Conservation (phyloP, 1,140 invertebrate genomes). For the Caerostris darwini region DNA sequence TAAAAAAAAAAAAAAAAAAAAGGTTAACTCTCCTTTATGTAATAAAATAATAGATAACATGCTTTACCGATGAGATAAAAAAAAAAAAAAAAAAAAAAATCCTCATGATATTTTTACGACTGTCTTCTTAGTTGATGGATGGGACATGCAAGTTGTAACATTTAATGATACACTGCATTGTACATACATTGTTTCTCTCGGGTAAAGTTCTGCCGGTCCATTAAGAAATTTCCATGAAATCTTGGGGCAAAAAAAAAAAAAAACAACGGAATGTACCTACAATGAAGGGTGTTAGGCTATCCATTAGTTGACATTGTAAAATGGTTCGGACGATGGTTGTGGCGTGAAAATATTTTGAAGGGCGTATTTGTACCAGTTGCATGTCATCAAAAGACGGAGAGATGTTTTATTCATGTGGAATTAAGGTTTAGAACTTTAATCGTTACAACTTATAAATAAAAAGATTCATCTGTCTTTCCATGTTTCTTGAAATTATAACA, state of each 20-base stretch:
- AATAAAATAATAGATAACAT: not conserved
- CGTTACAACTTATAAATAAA: too few relatives aligned
- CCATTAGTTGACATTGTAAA: not conserved
- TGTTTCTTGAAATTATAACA: too few relatives aligned
- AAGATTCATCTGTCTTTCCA: too few relatives aligned
- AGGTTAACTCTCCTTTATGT: not conserved
- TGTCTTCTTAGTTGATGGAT: constrained; percentile 40
- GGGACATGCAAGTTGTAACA: constrained; percentile 3
- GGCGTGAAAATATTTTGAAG: not conserved
- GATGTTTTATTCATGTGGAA: too few relatives aligned
- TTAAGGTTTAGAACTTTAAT: too few relatives aligned
- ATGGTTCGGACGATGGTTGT: not conserved
- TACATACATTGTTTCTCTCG: constrained; percentile 10
- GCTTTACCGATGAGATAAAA: not conserved
- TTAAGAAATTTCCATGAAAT: not conserved
- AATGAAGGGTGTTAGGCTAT: not conserved
- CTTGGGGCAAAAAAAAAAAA: not conserved
- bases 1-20: too few relatives aligned
- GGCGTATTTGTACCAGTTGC: not conserved
- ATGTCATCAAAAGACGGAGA: too few relatives aligned
- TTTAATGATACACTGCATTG: not conserved
- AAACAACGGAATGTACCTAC: not conserved
- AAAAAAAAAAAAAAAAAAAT: not conserved
- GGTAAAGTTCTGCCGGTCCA: not conserved
- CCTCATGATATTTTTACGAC: not conserved